Conservation (phyloP, 2,113 vertebrate genomes). For the Eudyptes chrysolophus region DNA sequence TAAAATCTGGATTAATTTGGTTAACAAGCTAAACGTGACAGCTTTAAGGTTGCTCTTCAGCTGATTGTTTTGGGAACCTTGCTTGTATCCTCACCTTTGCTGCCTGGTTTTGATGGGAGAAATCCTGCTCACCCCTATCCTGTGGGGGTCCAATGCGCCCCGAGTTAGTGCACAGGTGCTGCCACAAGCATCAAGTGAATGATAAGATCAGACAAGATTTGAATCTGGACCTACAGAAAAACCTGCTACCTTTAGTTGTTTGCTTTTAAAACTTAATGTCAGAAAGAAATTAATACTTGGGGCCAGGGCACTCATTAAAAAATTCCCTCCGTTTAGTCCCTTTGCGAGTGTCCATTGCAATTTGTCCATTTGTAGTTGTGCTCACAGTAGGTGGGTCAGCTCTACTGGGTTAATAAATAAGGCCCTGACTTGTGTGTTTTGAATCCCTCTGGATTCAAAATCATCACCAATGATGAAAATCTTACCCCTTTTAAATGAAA, state of each 20-base stretch:
- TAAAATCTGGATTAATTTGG: not conserved
- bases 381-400: not conserved
- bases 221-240: not conserved
- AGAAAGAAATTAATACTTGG: not conserved
- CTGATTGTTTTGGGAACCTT: not conserved
- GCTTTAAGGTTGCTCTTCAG: not conserved
- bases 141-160: fast-evolving
- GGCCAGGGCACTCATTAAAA: not conserved
- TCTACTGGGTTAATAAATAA: not conserved
- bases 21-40: not conserved
- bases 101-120: not conserved
- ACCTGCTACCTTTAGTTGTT: not conserved
- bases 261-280: not conserved
- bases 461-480: not conserved
- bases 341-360: not conserved
- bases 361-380: not conserved
- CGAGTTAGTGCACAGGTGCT: fast-evolving
- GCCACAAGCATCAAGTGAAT: not conserved
- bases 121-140: not conserved
- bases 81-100: not conserved
- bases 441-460: not conserved
- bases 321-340: not conserved
- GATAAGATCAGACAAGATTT: not conserved
- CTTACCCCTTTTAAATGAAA: not conserved
- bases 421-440: not conserved